These are phyloP conservation scores for Dastarcus helophoroides DNA, from an alignment of 2,888 invertebrate species.

Conservation along the genomic window DNA sequence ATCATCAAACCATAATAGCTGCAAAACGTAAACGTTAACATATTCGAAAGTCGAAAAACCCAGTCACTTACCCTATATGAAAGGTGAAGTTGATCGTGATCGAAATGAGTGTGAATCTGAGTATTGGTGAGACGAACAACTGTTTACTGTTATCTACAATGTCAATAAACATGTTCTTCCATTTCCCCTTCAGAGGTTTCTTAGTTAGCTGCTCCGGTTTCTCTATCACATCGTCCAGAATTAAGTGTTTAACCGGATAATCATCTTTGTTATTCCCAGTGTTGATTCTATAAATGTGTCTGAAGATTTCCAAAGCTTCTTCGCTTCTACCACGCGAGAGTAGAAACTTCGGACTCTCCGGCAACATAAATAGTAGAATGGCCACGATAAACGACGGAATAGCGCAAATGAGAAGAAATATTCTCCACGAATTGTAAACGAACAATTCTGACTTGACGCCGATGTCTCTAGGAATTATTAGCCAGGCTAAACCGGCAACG, in stretches of 20 bases:
- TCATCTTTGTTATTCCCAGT: constrained; percentile 62
- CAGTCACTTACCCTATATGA: constrained; percentile 64
- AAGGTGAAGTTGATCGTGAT: constrained; percentile 86
- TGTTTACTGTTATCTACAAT: constrained; percentile 73
- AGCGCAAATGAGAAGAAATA: constrained; percentile 80
- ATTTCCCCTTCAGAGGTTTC: constrained; percentile 52
- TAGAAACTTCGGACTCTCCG: constrained; percentile 86
- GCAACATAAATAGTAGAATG: constrained; percentile 66
- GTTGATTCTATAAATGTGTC: constrained; percentile 69
- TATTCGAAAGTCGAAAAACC: constrained; percentile 1
- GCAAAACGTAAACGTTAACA: too few relatives aligned
- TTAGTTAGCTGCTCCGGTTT: constrained; percentile 29
- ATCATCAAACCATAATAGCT: constrained; percentile 91
- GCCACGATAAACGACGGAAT: constrained; percentile 81
- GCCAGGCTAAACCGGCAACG: constrained; percentile 75
- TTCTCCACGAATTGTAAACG: constrained; percentile 84
- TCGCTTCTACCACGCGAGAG: constrained; percentile 68
- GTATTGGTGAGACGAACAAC: constrained; percentile 67
- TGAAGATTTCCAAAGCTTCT: constrained; percentile 71
- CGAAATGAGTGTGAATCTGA: constrained; percentile 73
- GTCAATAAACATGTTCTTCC: constrained; percentile 60
- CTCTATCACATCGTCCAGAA: constrained; percentile 43
- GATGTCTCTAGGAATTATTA: constrained; percentile 63
- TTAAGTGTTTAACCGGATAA: constrained; percentile 64
- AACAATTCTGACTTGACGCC: constrained; percentile 57